A percentile compares a stretch with the other conserved stretches of the same genome.
phyloP scores from a whole-genome alignment of 2,113 vertebrate species.

The Gobio gobio region DNA sequence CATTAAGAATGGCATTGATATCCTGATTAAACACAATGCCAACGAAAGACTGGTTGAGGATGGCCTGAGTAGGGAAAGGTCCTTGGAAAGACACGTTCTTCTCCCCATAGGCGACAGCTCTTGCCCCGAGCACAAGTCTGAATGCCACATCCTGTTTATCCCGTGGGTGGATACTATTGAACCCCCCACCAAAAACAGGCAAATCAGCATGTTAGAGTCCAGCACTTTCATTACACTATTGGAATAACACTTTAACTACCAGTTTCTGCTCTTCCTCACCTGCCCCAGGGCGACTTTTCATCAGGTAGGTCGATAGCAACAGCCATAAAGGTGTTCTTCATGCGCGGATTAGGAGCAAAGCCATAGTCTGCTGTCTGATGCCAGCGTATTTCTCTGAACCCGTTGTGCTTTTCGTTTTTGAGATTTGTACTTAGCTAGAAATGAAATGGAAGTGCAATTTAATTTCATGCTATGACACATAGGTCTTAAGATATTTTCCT shows the following conservation, averaged over 20 bases:
- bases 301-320: conserved; percentile 89
- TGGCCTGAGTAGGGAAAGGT: conserved; percentile 75
- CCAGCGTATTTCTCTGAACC: conserved; percentile 86
- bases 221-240: neutral
- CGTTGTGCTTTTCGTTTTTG: conserved; percentile 46
- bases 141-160: conserved; percentile 86
- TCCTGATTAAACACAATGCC: conserved; percentile 79
- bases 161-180: conserved; percentile 84
- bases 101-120: conserved; percentile 84
- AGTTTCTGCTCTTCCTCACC: conserved; percentile 64
- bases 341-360: conserved; percentile 79
- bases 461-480: neutral
- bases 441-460: neutral
- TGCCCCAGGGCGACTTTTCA: conserved; percentile 78
- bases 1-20: conserved; percentile 63
- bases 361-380: conserved; percentile 89
- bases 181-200: neutral
- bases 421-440: conserved; percentile 78
- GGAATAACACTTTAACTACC: neutral
- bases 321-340: conserved; percentile 92
- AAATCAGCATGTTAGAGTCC: neutral
- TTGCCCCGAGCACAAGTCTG: conserved; percentile 84
- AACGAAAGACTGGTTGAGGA: conserved; percentile 57
- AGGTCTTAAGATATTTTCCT: neutral
- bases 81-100: conserved; percentile 79